phyloP scores from a whole-genome alignment of 30 jellyfish, hydroid and myxozoan genomes.

The Cassiopea andromeda region DNA sequence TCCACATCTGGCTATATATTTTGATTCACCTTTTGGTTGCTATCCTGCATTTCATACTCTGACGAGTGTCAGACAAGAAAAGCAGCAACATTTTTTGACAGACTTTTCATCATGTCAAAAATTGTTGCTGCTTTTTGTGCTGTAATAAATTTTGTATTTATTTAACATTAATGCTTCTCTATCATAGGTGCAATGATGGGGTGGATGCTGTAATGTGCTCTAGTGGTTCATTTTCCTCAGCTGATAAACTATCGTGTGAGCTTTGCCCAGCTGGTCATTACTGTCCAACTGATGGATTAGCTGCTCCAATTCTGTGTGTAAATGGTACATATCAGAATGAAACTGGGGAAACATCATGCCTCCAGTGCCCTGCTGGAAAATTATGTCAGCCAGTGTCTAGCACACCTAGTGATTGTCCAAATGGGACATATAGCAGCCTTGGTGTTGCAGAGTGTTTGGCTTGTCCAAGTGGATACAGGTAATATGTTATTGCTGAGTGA shows the following conservation, averaged over 20 bases:
- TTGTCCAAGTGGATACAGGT: slow-evolving; percentile 84
- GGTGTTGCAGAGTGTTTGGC: slow-evolving; percentile 65
- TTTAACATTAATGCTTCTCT: background rate
- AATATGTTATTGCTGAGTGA: slow-evolving; percentile 14
- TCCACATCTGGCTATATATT: no score
- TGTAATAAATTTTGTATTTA: background rate
- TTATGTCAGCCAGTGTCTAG: slow-evolving; percentile 52
- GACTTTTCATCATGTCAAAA: no score
- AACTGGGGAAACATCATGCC: slow-evolving; percentile 70
- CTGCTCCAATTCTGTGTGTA: slow-evolving; percentile 65
- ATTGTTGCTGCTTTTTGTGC: background rate
- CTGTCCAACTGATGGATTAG: slow-evolving; percentile 77
- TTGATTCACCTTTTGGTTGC: no score
- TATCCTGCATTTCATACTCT: no score
- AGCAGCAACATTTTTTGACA: no score
- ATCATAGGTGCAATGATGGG: slow-evolving; percentile 75
- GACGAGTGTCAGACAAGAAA: no score
- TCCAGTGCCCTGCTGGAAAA: slow-evolving; percentile 84
- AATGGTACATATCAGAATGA: slow-evolving; percentile 92
- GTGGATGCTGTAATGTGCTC: slow-evolving; percentile 51
- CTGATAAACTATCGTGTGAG: slow-evolving; percentile 63
- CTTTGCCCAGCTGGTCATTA: slow-evolving; percentile 82
- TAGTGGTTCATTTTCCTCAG: slow-evolving; percentile 65
- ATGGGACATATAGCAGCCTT: slow-evolving; percentile 73
- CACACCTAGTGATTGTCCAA: slow-evolving; percentile 70